phyloP scores from a whole-genome alignment of 2,888 invertebrate genomes.

The Protonemura montana region DNA sequence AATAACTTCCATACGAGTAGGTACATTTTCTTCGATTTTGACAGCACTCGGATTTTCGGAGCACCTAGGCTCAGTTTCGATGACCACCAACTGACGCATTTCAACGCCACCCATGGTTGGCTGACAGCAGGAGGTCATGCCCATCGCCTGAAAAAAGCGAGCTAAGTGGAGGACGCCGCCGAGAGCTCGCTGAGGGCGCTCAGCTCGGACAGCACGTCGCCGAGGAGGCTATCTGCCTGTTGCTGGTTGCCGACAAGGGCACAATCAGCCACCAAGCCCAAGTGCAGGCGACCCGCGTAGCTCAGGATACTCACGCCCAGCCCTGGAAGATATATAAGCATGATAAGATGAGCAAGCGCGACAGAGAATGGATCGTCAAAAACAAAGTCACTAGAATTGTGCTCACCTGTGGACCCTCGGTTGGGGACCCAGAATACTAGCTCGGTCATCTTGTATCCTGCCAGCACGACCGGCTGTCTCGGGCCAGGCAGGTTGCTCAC shows the following conservation, averaged over 20 bases:
- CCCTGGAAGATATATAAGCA: conserved; percentile 54
- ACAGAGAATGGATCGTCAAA: not conserved
- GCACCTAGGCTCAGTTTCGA: too few species aligned
- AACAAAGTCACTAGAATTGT: not conserved
- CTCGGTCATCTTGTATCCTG: conserved; percentile 59
- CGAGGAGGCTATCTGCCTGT: conserved; percentile 58
- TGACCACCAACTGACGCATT: too few species aligned
- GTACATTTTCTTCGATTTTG: too few species aligned
- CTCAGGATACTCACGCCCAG: conserved; percentile 62
- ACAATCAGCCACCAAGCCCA: conserved; percentile 62
- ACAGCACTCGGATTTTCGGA: too few species aligned
- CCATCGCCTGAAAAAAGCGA: too few species aligned
- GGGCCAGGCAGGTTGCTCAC: conserved; percentile 66
- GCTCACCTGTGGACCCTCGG: conserved; percentile 61
- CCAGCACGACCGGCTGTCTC: conserved; percentile 57
- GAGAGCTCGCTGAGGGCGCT: not conserved
- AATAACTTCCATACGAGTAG: too few species aligned
- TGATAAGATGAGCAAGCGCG: too few species aligned
- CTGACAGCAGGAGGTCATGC: too few species aligned
- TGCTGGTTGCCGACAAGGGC: conserved; percentile 58
- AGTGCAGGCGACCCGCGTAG: conserved; percentile 61
- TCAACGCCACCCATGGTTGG: too few species aligned
- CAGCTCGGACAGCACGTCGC: conserved; percentile 18
- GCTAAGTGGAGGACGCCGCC: not conserved
- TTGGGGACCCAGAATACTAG: conserved; percentile 65